Evolutionary conservation across 2,888 invertebrate genomes (phyloP).

Genomic region (Coleophora flavipennella): DNA sequence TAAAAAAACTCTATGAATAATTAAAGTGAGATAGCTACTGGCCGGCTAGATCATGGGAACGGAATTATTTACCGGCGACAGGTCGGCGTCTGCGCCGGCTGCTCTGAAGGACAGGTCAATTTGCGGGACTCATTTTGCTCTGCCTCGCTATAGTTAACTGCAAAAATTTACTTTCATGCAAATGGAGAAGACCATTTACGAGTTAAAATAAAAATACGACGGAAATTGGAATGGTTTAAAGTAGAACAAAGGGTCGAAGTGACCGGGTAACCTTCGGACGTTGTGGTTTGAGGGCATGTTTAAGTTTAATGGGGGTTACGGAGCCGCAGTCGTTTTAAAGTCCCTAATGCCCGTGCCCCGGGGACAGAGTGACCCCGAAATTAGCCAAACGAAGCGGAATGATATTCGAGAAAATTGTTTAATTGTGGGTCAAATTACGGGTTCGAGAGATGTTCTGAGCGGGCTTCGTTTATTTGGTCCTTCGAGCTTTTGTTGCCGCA

Average conservation of each 20-base stretch:
- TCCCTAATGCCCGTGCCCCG: constrained; percentile 55
- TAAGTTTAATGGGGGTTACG: constrained; percentile 66
- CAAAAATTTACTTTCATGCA: constrained; percentile 43
- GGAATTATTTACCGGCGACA: constrained; percentile 64
- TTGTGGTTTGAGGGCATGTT: constrained; percentile 63
- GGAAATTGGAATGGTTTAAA: too few relatives aligned
- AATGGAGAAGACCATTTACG: constrained; percentile 28
- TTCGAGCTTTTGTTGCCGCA: constrained; percentile 15
- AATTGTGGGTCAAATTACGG: constrained; percentile 64
- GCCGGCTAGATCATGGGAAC: constrained; percentile 71
- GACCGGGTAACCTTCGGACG: constrained; percentile 43
- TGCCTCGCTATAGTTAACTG: constrained; percentile 36
- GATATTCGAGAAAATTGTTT: constrained; percentile 69
- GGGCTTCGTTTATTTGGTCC: constrained; percentile 35
- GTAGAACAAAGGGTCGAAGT: constrained; percentile 39
- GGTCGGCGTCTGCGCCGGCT: constrained; percentile 47
- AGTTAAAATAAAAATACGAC: constrained; percentile 21
- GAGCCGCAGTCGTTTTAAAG: constrained; percentile 46
- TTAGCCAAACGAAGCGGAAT: constrained; percentile 49
- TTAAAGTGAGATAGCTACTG: constrained; percentile 70
- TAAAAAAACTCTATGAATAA: constrained; percentile 72
- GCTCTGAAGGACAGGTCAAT: constrained; percentile 67
- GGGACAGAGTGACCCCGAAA: constrained; percentile 52
- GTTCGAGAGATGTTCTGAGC: constrained; percentile 40
- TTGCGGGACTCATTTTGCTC: constrained; percentile 56